A percentile compares a stretch with the other conserved stretches of the same genome.
These are phyloP conservation scores for Drosophila bifasciata DNA, from an alignment of 1,140 invertebrate species.

Conservation along the genomic window DNA sequence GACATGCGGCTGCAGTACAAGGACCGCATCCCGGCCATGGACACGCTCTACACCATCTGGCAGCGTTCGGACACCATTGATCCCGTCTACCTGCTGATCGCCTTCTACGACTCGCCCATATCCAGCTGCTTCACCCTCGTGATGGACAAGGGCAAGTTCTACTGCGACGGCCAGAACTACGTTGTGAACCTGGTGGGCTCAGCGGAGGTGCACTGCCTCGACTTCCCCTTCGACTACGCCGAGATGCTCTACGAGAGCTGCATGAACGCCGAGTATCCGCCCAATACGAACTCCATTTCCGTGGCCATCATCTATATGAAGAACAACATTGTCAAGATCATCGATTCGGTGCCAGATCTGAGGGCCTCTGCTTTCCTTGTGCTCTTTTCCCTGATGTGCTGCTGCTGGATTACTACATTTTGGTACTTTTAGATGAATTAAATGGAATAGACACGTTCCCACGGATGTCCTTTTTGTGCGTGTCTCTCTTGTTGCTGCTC, in stretches of 20 bases:
- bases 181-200: constrained; percentile 8
- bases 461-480: too few species aligned
- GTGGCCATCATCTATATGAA: constrained; percentile 39
- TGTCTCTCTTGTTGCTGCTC: too few species aligned
- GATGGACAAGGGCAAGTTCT: constrained; percentile 39
- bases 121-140: constrained; percentile 53
- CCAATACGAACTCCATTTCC: constrained; percentile 7
- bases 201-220: constrained; percentile 40
- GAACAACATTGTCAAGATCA: constrained; percentile 10
- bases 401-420: too few species aligned
- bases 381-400: background rate
- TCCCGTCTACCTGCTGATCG: constrained; percentile 42
- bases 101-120: constrained; percentile 62
- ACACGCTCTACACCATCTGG: constrained; percentile 62
- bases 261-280: background rate
- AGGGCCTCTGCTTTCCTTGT: background rate
- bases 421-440: too few species aligned
- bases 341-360: background rate
- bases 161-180: constrained; percentile 55
- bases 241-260: constrained; percentile 46
- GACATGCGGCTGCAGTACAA: constrained; percentile 43
- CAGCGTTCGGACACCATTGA: constrained; percentile 44
- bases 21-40: constrained; percentile 53
- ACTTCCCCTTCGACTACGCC: constrained; percentile 55
- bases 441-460: too few species aligned